These are phyloP conservation scores for Siphonodentalium dalli DNA, from an alignment of 2,888 invertebrate genomes.

Conservation along the genomic window DNA sequence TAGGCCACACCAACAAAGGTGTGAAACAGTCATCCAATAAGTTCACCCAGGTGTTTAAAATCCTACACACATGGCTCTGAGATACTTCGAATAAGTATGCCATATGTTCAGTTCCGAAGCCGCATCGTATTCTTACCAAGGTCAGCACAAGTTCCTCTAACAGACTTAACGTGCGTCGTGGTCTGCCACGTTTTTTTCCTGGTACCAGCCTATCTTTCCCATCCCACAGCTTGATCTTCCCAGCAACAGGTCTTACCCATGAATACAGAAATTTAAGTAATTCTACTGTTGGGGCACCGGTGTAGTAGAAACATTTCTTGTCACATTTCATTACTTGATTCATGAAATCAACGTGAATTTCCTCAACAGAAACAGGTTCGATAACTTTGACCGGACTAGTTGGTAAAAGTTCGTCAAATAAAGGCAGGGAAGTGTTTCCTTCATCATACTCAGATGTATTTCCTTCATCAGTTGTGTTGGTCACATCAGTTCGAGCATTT, in stretches of 20 bases:
- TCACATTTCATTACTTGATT: too few relatives aligned
- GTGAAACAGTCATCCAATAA: slow-evolving; percentile 9
- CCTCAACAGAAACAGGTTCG: too few relatives aligned
- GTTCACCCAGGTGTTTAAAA: slow-evolving; percentile 9
- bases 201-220: not conserved
- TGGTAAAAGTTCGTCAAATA: too few relatives aligned
- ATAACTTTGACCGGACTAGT: too few relatives aligned
- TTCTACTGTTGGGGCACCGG: slow-evolving; percentile 1
- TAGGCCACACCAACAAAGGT: slow-evolving; percentile 13
- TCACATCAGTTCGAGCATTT: too few relatives aligned
- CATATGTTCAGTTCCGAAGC: not conserved
- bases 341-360: too few relatives aligned
- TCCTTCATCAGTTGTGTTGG: too few relatives aligned
- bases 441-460: too few relatives aligned
- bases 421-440: too few relatives aligned
- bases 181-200: not conserved
- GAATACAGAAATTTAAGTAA: not conserved
- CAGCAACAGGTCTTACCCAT: not conserved
- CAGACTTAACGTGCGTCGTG: not conserved
- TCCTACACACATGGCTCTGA: slow-evolving; percentile 1
- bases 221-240: slow-evolving; percentile 6
- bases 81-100: slow-evolving; percentile 4
- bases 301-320: slow-evolving; percentile 3
- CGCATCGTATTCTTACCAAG: not conserved
- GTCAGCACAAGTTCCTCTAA: not conserved